Base-by-base conservation (phyloP, 2,888 invertebrate genomes). In the Hirtodrosophila trivittata region DNA sequence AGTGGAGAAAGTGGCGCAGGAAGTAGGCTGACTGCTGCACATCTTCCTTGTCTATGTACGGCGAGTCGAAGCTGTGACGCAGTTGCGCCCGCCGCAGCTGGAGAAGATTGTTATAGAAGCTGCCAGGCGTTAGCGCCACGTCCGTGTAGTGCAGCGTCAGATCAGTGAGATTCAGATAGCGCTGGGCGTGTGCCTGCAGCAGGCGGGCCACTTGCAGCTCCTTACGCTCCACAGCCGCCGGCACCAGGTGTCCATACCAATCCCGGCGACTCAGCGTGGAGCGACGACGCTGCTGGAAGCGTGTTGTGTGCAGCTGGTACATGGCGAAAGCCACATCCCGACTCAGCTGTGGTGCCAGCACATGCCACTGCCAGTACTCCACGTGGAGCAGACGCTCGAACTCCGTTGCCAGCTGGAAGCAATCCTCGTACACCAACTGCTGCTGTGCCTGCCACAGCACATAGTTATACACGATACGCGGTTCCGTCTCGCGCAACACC, bases 301-400 rank as follows among this genome's bases (percentile, higher is more conserved):
- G 85, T 12, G 89, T 89, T 0, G 89, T 88, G 7, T 90, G 89
- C 39, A 84, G 77, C 14, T 89, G 77, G 32, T 84, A 89, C 18
- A 78, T 74, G 1, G 89, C 88, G 62, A 90, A 7, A 1, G 89
- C 89, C 0, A 89, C 89, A 6, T 89, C 78, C 0, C 88, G 82
- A 0, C 62, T 66, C 7, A 88, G 50, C 13, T 82, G 71, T 0
- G 64, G 25, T 0, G 65, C 54, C 2, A 89, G 74, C 1, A 85
- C 78, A 30, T 76, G 55, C 89, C 89, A 89, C 21, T 88, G 72
- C 89, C 89, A 89, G 39, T 89, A 89, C 45, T 90, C 89, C 0
- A 85, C 64, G 9, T 86, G 82, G 4, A 89, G 55, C n/a, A 89
- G 33, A 0, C 76, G 57, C 25, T 89, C 84, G 13, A 90, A 90